Evolutionary conservation across 2,888 invertebrate genomes (phyloP), one percentile per base, ranked within the genome.

Genomic region (Plebejus melissa): DNA sequence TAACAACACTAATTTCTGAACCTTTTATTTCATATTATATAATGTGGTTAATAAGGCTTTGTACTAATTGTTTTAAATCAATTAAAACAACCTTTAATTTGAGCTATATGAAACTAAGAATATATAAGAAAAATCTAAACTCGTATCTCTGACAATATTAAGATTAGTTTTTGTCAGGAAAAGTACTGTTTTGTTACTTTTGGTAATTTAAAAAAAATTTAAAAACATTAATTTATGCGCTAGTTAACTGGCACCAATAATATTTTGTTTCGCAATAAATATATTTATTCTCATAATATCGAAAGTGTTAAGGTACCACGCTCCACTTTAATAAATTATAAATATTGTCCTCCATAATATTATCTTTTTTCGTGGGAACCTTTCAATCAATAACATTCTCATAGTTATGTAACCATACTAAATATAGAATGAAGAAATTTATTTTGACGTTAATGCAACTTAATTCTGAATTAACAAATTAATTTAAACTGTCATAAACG

Each of bases 241-340:
- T 13, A 57, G 4, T n/a, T n/a, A 5, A n/a, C n/a, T 6, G 57
- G 22, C 22, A 22, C n/a, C 0, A 22, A 57, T 57, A 6, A n/a
- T 28, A 22, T 28, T 28, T 11, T 60, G 11, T 28, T 28, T 3
- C 9, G 0, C 28, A 28, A 60, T 41, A 9, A 58, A 22, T 5
- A 7, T 28, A 7, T 9, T 28, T 60, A 32, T 36, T 65, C 28
- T 32, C 28, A 65, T 58, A 7, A 60, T 60, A 13, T 65, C 5
- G 65, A 32, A 32, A 65, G 32, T 65, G 65, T 13, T 5, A 36
- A 65, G 32, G 65, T 65, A 65, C 65, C 65, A 65, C 65, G 65
- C 36, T 65, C 65, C 16, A 65, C 65, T 65, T 65, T 32, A 32
- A 65, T 65, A 13, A 32, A 65, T 65, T 65, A 13, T 65, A 13